Conservation (phyloP, 2,797 vertebrate species). For the Galago senegalensis region DNA sequence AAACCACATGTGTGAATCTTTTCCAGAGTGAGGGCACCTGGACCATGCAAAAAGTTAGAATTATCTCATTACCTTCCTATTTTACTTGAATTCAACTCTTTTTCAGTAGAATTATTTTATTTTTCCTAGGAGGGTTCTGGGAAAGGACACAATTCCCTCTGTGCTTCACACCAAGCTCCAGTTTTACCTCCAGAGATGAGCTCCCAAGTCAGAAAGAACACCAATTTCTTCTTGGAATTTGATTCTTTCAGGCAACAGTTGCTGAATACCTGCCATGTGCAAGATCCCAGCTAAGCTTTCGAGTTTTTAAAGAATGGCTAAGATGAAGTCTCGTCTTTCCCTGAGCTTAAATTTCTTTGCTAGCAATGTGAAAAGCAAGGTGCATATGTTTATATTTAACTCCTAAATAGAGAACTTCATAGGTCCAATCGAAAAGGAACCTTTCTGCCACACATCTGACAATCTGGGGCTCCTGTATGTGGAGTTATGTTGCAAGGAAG, state of each 20-base stretch:
- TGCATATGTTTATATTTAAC: neutral
- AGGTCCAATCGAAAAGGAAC: neutral
- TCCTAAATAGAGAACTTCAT: neutral
- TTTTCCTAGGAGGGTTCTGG: neutral
- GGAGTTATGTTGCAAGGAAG: neutral
- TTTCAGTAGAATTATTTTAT: slow-evolving; percentile 21
- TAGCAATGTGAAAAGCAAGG: slow-evolving; percentile 6
- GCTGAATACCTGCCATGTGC: neutral
- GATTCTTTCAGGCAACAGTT: neutral
- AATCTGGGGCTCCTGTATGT: neutral
- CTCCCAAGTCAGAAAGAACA: neutral
- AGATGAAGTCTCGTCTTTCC: neutral
- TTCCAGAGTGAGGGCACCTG: neutral
- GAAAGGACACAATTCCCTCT: neutral
- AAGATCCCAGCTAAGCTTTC: neutral
- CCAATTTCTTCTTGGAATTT: neutral
- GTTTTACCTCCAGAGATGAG: neutral
- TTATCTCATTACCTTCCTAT: neutral
- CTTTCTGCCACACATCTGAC: neutral
- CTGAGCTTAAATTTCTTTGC: neutral
- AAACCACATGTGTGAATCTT: neutral
- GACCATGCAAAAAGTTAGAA: neutral
- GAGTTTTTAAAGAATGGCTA: neutral
- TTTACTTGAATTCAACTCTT: neutral
- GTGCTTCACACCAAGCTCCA: neutral